phyloP scores from a whole-genome alignment of 2,797 vertebrate species.

The Taeniopygia guttata region DNA sequence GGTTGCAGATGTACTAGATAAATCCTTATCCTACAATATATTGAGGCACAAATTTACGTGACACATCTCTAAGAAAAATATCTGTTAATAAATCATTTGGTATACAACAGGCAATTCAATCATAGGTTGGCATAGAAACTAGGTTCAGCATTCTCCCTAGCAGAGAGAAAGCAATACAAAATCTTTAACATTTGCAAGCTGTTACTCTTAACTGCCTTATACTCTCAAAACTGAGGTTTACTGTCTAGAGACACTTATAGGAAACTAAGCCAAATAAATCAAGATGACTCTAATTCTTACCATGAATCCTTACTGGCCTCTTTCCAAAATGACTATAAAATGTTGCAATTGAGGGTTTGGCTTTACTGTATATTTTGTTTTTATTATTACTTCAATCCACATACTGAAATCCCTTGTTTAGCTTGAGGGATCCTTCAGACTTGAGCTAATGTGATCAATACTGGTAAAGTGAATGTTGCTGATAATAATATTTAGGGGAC shows the following conservation, averaged over 20 bases:
- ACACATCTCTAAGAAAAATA: not conserved
- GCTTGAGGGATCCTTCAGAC: not conserved
- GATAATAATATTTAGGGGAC: not conserved
- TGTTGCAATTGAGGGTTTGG: not conserved
- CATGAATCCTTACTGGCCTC: not conserved
- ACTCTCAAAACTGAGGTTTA: not conserved
- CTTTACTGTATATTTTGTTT: not conserved
- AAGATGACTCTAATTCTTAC: not conserved
- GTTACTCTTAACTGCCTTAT: not conserved
- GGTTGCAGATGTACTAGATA: not conserved
- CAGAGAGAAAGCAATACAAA: not conserved
- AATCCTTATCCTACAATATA: not conserved
- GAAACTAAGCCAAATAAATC: constrained; percentile 8
- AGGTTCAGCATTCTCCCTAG: not conserved
- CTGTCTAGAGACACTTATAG: not conserved
- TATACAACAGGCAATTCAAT: not conserved
- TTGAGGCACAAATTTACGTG: not conserved
- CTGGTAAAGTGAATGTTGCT: not conserved
- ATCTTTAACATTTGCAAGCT: not conserved
- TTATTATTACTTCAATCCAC: not conserved
- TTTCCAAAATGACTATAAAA: not conserved
- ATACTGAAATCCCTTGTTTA: not conserved
- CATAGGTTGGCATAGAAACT: not conserved
- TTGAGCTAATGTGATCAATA: not conserved
- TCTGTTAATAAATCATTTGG: not conserved